Base-by-base conservation (phyloP, 2,113 vertebrate species). In the Sprattus sprattus region DNA sequence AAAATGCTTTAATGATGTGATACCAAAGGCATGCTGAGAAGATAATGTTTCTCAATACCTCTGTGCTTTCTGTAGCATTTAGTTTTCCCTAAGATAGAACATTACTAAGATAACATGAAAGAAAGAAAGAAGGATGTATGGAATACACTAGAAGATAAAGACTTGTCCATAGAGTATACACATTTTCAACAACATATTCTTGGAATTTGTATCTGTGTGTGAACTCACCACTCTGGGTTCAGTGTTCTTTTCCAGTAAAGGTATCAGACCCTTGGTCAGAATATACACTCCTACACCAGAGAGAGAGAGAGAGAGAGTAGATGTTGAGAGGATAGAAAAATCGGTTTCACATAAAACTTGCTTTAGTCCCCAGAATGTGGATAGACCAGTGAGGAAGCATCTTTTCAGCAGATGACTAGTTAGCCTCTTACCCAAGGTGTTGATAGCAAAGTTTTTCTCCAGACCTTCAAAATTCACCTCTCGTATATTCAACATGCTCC, bases 401-500 rank as follows among this genome's bases (percentile, higher is more conserved):
- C 9, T 28, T 1, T 71, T 32, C 11, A 13, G 64, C 25, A 71
- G 64, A 71, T 28, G 25, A 25, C 60, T 28, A 20, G 7, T 39
- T 39, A 85, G 7, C n/a, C 25, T 82, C 89, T 93, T 86, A 95
- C 95, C 94, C 92, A 95, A 93, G 0, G 93, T 94, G 88, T 95
- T 95, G 82, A 92, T 94, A 18, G 93, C 94, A 91, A 95, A 95
- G 87, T 92, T 95, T 86, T 87, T 95, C 90, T 95, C 95, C 78
- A 95, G 85, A 32, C 92, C 91, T 28, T 94, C 92, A 1, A 87
- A 80, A 8, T 91, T 95, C 3, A 93, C 78, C 85, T 95, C 92
- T 86, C 92, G 92, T 85, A 93, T 89, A 85, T 92, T 90, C 78
- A 93, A 85, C 92, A 95, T 94, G 50, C 94, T 94, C 0, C 94